Evolutionary conservation across 2,113 vertebrate species (phyloP).

Genomic region (Fregetta grallaria): DNA sequence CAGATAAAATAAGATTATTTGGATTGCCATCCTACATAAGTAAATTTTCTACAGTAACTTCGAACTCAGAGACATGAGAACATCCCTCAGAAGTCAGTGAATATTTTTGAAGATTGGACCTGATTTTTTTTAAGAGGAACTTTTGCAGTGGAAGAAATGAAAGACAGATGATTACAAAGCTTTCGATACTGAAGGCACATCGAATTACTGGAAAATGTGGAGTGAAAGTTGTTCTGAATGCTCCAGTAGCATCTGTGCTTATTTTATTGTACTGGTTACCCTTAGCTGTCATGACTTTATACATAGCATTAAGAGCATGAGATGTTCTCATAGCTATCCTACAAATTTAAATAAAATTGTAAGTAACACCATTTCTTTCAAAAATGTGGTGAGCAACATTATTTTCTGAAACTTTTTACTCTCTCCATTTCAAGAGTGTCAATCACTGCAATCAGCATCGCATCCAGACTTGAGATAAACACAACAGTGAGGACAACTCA

Average conservation of each 20-base stretch:
- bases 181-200: background rate
- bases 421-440: background rate
- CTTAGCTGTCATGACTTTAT: background rate
- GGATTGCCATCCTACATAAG: background rate
- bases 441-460: background rate
- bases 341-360: background rate
- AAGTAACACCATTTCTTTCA: background rate
- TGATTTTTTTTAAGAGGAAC: background rate
- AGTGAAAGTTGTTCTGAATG: background rate
- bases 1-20: conserved; percentile 40
- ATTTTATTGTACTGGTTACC: background rate
- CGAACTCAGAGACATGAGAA: background rate
- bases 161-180: background rate
- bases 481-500: background rate
- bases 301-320: background rate
- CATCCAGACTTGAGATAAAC: background rate
- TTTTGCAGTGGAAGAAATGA: background rate
- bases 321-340: background rate
- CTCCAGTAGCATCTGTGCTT: background rate
- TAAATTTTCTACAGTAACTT: conserved; percentile 29
- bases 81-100: background rate
- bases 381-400: background rate
- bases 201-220: background rate
- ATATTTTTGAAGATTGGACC: background rate
- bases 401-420: background rate